A percentile compares a stretch with the other conserved stretches of the same genome.
phyloP scores from a whole-genome alignment of 2,113 vertebrate species.

The Cyprinodon tularosa region DNA sequence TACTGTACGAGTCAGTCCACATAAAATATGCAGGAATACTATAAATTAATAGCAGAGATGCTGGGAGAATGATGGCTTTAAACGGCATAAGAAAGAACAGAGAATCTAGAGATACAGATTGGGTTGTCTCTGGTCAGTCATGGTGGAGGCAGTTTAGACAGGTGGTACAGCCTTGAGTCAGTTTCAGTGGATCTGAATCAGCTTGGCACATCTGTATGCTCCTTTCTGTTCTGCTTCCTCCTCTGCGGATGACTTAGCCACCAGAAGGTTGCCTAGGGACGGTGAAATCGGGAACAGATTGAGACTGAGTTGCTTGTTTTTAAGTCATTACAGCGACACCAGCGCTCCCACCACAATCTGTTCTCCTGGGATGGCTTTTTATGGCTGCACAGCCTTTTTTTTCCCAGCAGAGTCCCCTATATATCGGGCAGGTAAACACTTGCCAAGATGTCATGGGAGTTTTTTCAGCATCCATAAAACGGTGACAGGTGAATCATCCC shows the following conservation, averaged over 20 bases:
- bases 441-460: not conserved
- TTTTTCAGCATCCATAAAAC: slow-evolving; percentile 19
- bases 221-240: slow-evolving; percentile 19
- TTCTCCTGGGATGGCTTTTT: not conserved
- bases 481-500: slow-evolving; percentile 11
- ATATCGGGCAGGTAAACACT: not conserved
- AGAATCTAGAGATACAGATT: not conserved
- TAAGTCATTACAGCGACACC: slow-evolving; percentile 6
- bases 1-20: not conserved
- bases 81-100: not conserved
- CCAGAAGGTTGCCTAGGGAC: slow-evolving; percentile 12
- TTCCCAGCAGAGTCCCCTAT: not conserved
- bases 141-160: slow-evolving; percentile 23
- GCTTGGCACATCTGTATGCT: slow-evolving; percentile 33
- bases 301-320: slow-evolving; percentile 22
- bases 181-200: slow-evolving; percentile 35
- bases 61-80: not conserved
- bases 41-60: not conserved
- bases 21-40: not conserved
- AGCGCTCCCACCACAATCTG: slow-evolving; percentile 6
- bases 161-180: slow-evolving; percentile 14
- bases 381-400: not conserved
- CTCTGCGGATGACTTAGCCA: slow-evolving; percentile 11
- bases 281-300: slow-evolving; percentile 19
- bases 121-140: slow-evolving; percentile 14